Percentiles rank a stretch among this genome's conserved stretches.
phyloP scores from a whole-genome alignment of 2,797 vertebrate species.

The Gadopsis marmoratus region DNA sequence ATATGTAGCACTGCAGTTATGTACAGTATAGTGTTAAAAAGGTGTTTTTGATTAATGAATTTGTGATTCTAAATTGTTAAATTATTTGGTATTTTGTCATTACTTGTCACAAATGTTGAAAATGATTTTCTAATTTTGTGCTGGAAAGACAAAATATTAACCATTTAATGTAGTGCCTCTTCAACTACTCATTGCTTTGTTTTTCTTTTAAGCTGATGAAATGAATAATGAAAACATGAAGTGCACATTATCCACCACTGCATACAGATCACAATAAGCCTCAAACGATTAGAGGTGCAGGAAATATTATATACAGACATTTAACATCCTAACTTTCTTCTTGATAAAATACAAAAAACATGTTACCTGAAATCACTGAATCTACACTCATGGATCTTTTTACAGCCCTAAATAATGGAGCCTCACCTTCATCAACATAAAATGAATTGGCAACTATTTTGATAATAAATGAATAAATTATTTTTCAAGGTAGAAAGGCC shows the following conservation, averaged over 20 bases:
- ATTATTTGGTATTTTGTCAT: slow-evolving; percentile 38
- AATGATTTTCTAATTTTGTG: slow-evolving; percentile 30
- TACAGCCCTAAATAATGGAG: not conserved
- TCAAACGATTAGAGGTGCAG: not conserved
- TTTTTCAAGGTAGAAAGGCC: not conserved
- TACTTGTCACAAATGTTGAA: slow-evolving; percentile 15
- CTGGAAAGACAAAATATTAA: slow-evolving; percentile 16
- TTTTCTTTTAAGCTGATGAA: slow-evolving; percentile 24
- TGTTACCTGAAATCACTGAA: not conserved
- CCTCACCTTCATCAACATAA: not conserved
- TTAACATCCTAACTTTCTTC: slow-evolving; percentile 9
- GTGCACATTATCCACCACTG: not conserved
- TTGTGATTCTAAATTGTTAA: slow-evolving; percentile 32
- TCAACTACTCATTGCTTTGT: slow-evolving; percentile 22
- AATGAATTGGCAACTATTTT: not conserved
- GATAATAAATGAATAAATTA: not conserved
- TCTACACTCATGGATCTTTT: not conserved
- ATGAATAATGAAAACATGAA: slow-evolving; percentile 27
- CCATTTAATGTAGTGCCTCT: not conserved
- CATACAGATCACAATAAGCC: slow-evolving; percentile 20
- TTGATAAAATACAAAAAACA: not conserved
- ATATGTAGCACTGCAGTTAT: slow-evolving; percentile 56
- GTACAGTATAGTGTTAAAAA: slow-evolving; percentile 45
- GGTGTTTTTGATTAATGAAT: slow-evolving; percentile 40
- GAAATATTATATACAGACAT: slow-evolving; percentile 3